These are phyloP conservation scores for Apis dorsata DNA, from an alignment of 1,140 invertebrate genomes.

Conservation along the genomic window DNA sequence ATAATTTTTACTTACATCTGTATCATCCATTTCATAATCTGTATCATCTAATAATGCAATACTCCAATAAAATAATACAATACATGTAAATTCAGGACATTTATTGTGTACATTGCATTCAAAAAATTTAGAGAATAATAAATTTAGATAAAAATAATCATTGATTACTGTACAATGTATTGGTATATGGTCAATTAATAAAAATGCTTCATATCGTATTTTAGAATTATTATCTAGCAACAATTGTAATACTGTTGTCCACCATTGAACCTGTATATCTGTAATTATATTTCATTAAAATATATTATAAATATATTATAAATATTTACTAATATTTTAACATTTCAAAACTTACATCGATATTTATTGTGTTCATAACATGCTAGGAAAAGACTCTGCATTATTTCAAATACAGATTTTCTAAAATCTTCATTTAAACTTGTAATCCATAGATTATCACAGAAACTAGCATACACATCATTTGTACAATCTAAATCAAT, in stretches of 20 bases:
- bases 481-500: conserved; percentile 32
- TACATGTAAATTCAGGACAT: conserved; percentile 43
- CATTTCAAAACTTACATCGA: conserved; percentile 51
- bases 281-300: neutral
- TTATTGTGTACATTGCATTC: conserved; percentile 33
- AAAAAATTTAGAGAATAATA: conserved; percentile 68
- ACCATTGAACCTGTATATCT: conserved; percentile 68
- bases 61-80: conserved; percentile 70
- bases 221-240: conserved; percentile 69
- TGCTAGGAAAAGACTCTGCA: conserved; percentile 58
- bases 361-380: conserved; percentile 12
- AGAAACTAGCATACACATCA: conserved; percentile 63
- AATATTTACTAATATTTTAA: neutral
- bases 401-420: conserved; percentile 64
- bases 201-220: conserved; percentile 62
- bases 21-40: conserved; percentile 74
- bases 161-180: conserved; percentile 33
- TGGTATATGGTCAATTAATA: conserved; percentile 22
- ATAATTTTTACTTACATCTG: conserved; percentile 63
- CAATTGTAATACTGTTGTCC: conserved; percentile 71
- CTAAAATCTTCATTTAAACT: conserved; percentile 59
- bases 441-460: conserved; percentile 67
- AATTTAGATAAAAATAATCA: conserved; percentile 48
- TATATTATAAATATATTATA: too few species aligned
- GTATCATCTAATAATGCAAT: conserved; percentile 58